Base-by-base conservation (phyloP, 2,113 vertebrate genomes). In the Montifringilla adamsi region DNA sequence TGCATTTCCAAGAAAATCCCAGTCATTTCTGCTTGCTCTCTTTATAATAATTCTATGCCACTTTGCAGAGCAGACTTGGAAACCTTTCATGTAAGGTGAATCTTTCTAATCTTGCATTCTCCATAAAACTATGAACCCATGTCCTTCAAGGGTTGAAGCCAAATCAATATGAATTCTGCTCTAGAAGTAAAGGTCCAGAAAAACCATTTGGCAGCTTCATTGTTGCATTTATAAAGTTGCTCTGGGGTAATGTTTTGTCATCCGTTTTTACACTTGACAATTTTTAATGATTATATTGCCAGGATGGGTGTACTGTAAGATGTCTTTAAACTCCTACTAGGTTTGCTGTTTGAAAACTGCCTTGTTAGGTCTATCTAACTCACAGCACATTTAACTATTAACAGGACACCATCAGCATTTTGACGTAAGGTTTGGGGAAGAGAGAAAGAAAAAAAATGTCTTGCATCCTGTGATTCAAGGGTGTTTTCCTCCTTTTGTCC, bases 211-310 rank as follows among this genome's bases (percentile, higher is more conserved):
- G 80, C 68, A 95, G 46, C 50, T 90, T 90, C 86, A 76, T 67
- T 94, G 60, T 92, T 89, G 64, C 74, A 73, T 87, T 94, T 90
- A 73, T 91, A 95, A 63, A 93, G 64, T 86, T 91, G 56, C 93
- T 96, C 93, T 87, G 63, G 81, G 93, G 68, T 95, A 96, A 95
- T 84, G 31, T 94, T 97, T 95, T 96, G 96, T 96, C 90, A 96
- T 97, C 91, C 7, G 0, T 81, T 97, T 95, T 94, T 92, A 94
- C 94, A 95, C 94, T 94, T 96, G 96, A 96, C 59, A 69, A 96
- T 92, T 85, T 95, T 95, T 96, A 95, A 96, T 95, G 87, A 93
- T 95, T 94, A 49, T 81, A 84, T 93, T 94, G 72, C 93, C 44
- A 72, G 70, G 94, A 86, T 93, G 74, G 49, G 77, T 94, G 75